Percentiles rank a stretch among this genome's conserved stretches.
Evolutionary conservation across 1,140 invertebrate genomes (phyloP).

Genomic region (Drosophila guanche): DNA sequence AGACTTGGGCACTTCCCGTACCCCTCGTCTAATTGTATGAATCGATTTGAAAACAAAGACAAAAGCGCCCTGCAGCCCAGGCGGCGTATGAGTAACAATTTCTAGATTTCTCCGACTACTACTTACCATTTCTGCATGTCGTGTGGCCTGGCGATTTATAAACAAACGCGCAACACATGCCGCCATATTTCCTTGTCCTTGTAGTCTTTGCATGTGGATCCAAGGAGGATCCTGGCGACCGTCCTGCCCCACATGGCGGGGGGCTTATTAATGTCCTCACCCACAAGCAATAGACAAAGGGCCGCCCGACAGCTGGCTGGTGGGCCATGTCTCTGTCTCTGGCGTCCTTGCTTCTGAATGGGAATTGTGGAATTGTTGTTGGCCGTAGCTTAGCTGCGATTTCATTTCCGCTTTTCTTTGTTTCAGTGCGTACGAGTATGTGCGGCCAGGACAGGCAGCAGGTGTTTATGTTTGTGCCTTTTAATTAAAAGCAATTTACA

Average conservation of each 20-base stretch:
- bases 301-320: slow-evolving; percentile 55
- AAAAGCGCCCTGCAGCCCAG: slow-evolving; percentile 21
- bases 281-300: slow-evolving; percentile 59
- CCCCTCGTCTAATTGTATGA: slow-evolving; percentile 40
- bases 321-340: not conserved
- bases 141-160: slow-evolving; percentile 62
- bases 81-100: slow-evolving; percentile 64
- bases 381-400: slow-evolving; percentile 59
- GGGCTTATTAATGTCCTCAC: slow-evolving; percentile 60
- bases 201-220: slow-evolving; percentile 46
- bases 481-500: slow-evolving; percentile 82
- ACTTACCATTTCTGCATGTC: slow-evolving; percentile 3
- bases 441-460: slow-evolving; percentile 60
- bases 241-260: slow-evolving; percentile 15
- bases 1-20: not conserved
- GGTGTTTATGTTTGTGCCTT: slow-evolving; percentile 82
- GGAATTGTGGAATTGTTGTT: slow-evolving; percentile 50
- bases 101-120: slow-evolving; percentile 8
- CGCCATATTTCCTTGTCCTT: slow-evolving; percentile 65
- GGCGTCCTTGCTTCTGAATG: slow-evolving; percentile 15
- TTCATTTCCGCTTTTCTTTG: slow-evolving; percentile 49
- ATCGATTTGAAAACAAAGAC: slow-evolving; percentile 34
- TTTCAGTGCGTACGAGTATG: slow-evolving; percentile 11
- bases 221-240: not conserved
- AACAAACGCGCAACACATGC: slow-evolving; percentile 62